A percentile compares a stretch with the other conserved stretches of the same genome.
phyloP scores from a whole-genome alignment of 2,888 invertebrate genomes.

The Eupithecia subumbrata region DNA sequence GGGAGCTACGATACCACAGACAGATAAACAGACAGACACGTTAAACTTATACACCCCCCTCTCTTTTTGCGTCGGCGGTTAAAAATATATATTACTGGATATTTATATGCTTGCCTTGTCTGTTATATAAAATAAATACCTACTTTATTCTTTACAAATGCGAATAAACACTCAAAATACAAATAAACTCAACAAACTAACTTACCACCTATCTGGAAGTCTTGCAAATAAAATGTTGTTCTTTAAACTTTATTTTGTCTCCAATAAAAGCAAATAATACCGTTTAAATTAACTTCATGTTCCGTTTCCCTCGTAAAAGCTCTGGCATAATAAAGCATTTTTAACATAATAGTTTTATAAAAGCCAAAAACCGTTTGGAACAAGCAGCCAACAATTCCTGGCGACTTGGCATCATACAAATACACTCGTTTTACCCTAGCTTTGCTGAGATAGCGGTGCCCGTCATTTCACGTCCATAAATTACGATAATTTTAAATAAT shows the following conservation, averaged over 20 bases:
- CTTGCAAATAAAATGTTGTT: neutral
- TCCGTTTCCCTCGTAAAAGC: conserved; percentile 15
- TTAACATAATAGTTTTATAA: conserved; percentile 34
- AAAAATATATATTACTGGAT: too few species aligned
- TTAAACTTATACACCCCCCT: too few species aligned
- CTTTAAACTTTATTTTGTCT: neutral
- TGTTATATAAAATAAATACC: too few species aligned
- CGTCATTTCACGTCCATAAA: conserved; percentile 3
- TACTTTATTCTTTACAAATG: neutral
- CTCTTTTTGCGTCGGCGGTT: too few species aligned
- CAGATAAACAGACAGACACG: too few species aligned
- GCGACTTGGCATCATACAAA: conserved; percentile 53
- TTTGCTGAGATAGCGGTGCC: neutral
- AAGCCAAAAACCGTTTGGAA: conserved; percentile 30
- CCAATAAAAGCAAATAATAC: neutral
- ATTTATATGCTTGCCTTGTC: too few species aligned
- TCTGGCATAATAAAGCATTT: conserved; percentile 25
- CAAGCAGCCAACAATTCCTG: conserved; percentile 29
- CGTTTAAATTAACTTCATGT: conserved; percentile 11
- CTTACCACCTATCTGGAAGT: neutral
- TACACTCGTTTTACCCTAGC: conserved; percentile 10
- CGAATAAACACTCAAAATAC: neutral
- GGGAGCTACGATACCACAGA: too few species aligned
- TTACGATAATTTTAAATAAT: too few species aligned
- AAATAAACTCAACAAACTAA: neutral